Percentiles rank a stretch among this genome's conserved stretches.
Conservation (phyloP, 2,797 vertebrate species). For the Coccyzus lansbergi region DNA sequence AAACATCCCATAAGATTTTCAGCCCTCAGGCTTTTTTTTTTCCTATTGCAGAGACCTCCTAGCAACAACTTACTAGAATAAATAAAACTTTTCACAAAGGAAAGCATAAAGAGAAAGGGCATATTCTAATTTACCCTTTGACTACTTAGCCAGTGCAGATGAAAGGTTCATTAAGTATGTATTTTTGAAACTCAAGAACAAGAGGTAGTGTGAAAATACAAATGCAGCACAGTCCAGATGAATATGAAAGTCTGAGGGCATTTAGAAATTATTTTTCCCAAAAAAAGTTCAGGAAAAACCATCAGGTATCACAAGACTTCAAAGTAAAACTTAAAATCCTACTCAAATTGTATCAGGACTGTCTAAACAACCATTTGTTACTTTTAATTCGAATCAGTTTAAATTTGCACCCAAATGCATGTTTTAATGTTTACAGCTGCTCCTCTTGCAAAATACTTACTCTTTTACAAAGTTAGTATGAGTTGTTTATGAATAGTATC, state of each 20-base stretch:
- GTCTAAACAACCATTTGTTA: slow-evolving; percentile 1
- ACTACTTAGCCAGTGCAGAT: neutral
- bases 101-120: neutral
- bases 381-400: slow-evolving; percentile 38
- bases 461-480: slow-evolving; percentile 20
- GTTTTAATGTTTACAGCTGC: slow-evolving; percentile 16
- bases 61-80: neutral
- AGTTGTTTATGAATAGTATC: slow-evolving; percentile 58
- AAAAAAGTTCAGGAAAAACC: neutral
- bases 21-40: neutral
- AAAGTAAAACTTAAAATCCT: neutral
- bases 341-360: neutral
- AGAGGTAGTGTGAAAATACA: neutral
- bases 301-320: neutral
- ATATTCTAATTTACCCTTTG: neutral
- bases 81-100: neutral
- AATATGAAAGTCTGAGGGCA: neutral
- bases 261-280: neutral
- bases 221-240: neutral
- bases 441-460: slow-evolving; percentile 40
- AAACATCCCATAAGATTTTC: neutral
- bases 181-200: neutral
- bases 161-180: neutral
- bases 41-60: neutral
- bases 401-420: slow-evolving; percentile 46